These are phyloP conservation scores for Phyllotreta cruciferae DNA, from an alignment of 2,888 invertebrate species.

Conservation along the genomic window DNA sequence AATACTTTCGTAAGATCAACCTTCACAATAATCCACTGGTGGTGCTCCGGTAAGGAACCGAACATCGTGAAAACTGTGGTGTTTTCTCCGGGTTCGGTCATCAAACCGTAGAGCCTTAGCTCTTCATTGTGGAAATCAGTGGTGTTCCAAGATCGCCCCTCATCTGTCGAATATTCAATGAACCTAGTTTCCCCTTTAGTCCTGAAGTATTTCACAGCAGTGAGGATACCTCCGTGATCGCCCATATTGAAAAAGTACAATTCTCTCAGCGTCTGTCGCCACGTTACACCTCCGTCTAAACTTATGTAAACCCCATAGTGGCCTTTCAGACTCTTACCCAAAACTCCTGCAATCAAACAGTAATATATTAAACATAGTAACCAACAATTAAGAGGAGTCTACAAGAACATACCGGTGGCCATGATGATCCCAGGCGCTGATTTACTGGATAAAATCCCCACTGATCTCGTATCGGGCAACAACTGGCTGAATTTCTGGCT, in stretches of 20 bases:
- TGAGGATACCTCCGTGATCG: slow-evolving; percentile 88
- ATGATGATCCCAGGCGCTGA: slow-evolving; percentile 89
- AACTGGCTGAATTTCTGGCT: slow-evolving; percentile 86
- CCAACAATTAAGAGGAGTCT: not conserved
- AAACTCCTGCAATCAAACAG: slow-evolving; percentile 73
- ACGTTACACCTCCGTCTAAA: slow-evolving; percentile 81
- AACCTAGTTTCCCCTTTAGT: slow-evolving; percentile 78
- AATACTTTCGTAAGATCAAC: slow-evolving; percentile 66
- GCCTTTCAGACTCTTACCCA: slow-evolving; percentile 80
- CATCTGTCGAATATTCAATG: slow-evolving; percentile 84
- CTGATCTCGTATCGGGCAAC: slow-evolving; percentile 80
- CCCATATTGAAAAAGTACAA: slow-evolving; percentile 88
- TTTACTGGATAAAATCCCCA: slow-evolving; percentile 83
- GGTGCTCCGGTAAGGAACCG: slow-evolving; percentile 78
- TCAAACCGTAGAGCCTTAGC: slow-evolving; percentile 84
- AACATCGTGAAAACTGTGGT: slow-evolving; percentile 92
- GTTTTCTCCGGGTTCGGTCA: slow-evolving; percentile 95
- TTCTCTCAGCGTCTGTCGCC: slow-evolving; percentile 77
- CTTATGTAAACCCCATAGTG: slow-evolving; percentile 83
- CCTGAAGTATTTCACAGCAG: slow-evolving; percentile 84
- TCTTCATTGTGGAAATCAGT: slow-evolving; percentile 74
- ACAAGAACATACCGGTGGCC: slow-evolving; percentile 77
- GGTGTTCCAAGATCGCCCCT: slow-evolving; percentile 81
- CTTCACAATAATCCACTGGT: slow-evolving; percentile 89
- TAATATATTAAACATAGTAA: no score